Evolutionary conservation across 30 jellyfish, hydroid and myxozoan genomes (phyloP).

Genomic region (Turritopsis dohrnii): DNA sequence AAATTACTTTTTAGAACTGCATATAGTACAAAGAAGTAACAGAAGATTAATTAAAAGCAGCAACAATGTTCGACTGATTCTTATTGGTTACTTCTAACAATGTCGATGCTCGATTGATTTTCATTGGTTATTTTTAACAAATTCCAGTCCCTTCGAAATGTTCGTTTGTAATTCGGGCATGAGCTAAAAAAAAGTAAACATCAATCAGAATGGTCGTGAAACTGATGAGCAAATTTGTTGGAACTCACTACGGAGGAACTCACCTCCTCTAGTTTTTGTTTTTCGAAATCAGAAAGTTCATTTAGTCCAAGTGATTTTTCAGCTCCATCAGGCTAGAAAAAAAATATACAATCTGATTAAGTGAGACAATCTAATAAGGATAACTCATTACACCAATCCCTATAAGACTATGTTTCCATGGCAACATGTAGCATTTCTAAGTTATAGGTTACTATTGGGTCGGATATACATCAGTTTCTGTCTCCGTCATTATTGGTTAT

Average conservation of each 20-base stretch:
- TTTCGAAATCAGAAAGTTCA: slow-evolving; percentile 80
- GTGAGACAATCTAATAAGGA: no score
- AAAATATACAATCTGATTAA: background rate
- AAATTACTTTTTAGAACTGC: no score
- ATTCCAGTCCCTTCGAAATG: slow-evolving; percentile 87
- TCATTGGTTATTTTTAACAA: slow-evolving; percentile 51
- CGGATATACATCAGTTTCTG: no score
- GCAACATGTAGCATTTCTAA: no score
- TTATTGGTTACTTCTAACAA: slow-evolving; percentile 49
- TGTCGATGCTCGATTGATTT: background rate
- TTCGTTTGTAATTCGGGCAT: slow-evolving; percentile 74
- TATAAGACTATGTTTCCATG: background rate
- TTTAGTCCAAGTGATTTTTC: slow-evolving; percentile 91
- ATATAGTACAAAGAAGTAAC: background rate
- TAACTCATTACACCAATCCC: background rate
- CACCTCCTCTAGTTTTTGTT: slow-evolving; percentile 77
- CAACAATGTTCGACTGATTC: background rate
- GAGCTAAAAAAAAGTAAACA: slow-evolving; percentile 40
- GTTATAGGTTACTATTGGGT: no score
- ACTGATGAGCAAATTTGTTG: background rate
- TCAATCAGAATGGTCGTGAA: background rate
- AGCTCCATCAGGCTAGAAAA: slow-evolving; percentile 69
- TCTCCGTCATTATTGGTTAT: no score
- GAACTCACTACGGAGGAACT: background rate
- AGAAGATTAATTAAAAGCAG: background rate